Percentiles rank a stretch among this genome's conserved stretches.
Conservation (phyloP, 2,888 invertebrate genomes). For the Ceriagrion tenellum region DNA sequence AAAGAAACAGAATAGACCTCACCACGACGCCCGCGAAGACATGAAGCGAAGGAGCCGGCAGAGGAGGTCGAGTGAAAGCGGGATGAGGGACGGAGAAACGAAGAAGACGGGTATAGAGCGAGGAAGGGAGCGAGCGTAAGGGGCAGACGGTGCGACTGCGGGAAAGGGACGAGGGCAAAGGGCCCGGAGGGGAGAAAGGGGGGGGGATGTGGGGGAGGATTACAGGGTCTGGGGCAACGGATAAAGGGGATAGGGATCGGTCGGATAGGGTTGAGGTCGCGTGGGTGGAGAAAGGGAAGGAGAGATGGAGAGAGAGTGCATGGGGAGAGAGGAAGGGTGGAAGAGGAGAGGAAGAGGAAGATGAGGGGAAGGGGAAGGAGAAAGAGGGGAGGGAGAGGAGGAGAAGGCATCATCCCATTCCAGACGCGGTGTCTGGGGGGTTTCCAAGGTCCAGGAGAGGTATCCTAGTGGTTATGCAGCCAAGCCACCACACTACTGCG, state of each 20-base stretch:
- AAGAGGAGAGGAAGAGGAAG: not conserved
- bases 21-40: too few species aligned
- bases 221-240: not conserved
- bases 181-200: too few species aligned
- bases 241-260: not conserved
- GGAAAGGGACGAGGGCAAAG: not conserved
- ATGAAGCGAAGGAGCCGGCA: not conserved
- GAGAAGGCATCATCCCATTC: not conserved
- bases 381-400: not conserved
- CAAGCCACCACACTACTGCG: slow-evolving; percentile 60
- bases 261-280: not conserved
- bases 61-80: not conserved
- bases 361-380: not conserved
- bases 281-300: not conserved
- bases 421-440: slow-evolving; percentile 45
- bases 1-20: too few species aligned
- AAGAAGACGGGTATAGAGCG: not conserved
- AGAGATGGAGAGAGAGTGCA: not conserved
- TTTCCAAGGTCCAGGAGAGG: slow-evolving; percentile 62
- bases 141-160: not conserved
- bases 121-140: not conserved
- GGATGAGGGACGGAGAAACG: not conserved
- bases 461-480: slow-evolving; percentile 58
- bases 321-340: not conserved
- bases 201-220: not conserved